These are phyloP conservation scores for Cantharis nigra DNA, from an alignment of 2,888 invertebrate species.

Conservation along the genomic window DNA sequence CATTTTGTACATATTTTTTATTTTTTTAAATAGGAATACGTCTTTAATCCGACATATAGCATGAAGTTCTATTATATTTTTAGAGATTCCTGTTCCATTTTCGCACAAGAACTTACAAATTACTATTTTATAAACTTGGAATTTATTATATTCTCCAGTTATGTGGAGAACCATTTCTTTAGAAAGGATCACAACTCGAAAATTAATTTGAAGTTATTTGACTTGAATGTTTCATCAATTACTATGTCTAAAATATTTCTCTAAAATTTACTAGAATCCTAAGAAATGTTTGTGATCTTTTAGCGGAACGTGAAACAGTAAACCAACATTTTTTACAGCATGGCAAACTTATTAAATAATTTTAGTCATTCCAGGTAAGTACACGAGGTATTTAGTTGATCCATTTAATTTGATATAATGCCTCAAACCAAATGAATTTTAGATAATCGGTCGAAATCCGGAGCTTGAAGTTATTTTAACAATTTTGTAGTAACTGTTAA, in stretches of 20 bases:
- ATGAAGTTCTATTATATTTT: background rate
- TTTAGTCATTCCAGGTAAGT: background rate
- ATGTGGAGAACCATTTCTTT: background rate
- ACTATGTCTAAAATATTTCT: too few species aligned
- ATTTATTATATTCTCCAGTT: background rate
- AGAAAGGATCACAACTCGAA: too few species aligned
- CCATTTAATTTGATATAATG: background rate
- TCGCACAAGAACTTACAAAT: background rate
- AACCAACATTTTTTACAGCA: too few species aligned
- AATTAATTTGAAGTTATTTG: too few species aligned
- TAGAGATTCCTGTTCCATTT: background rate
- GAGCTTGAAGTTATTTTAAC: too few species aligned
- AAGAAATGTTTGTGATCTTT: too few species aligned
- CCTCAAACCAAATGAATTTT: background rate
- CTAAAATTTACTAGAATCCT: too few species aligned
- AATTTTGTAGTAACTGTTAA: too few species aligned
- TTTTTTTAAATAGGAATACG: background rate
- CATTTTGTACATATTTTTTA: slow-evolving; percentile 5
- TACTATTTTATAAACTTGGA: background rate
- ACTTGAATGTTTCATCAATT: too few species aligned
- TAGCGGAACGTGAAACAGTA: too few species aligned
- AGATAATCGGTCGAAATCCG: too few species aligned
- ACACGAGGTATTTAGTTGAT: background rate
- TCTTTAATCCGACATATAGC: background rate
- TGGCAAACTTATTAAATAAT: too few species aligned